Evolutionary conservation across 2,113 vertebrate genomes (phyloP).

Genomic region (Felis catus): DNA sequence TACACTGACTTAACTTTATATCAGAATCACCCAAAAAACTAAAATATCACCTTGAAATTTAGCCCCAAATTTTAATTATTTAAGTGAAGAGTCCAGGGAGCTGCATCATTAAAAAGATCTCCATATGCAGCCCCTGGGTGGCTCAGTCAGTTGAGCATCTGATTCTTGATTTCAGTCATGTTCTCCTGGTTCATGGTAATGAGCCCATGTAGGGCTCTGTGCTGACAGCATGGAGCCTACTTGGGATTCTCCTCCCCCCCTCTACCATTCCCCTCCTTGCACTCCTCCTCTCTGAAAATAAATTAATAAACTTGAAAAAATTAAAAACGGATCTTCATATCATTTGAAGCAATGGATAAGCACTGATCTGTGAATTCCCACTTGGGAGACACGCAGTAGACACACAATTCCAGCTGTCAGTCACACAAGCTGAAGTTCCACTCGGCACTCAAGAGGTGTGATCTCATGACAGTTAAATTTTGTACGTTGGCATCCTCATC

Average conservation of each 20-base stretch:
- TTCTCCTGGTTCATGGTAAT: no score
- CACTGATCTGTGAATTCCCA: background rate
- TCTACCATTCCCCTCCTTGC: no score
- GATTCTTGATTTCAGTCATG: no score
- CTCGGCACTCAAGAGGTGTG: background rate
- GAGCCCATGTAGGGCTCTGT: no score
- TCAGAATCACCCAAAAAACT: background rate
- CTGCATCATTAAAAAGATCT: background rate
- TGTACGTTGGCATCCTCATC: background rate
- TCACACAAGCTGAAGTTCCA: background rate
- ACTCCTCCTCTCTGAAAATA: no score
- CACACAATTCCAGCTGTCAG: background rate
- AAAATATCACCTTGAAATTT: background rate
- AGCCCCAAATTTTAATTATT: background rate
- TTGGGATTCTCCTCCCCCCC: no score
- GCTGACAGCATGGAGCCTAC: no score
- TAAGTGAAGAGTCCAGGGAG: background rate
- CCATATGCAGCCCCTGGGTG: background rate
- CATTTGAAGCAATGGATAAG: background rate
- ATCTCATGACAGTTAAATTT: background rate
- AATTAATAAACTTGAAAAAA: no score
- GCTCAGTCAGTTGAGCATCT: no score
- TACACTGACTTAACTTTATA: background rate
- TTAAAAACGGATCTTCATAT: background rate
- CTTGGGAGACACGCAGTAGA: background rate